phyloP scores from a whole-genome alignment of 2,888 invertebrate genomes.

The Cryptocephalus primarius region DNA sequence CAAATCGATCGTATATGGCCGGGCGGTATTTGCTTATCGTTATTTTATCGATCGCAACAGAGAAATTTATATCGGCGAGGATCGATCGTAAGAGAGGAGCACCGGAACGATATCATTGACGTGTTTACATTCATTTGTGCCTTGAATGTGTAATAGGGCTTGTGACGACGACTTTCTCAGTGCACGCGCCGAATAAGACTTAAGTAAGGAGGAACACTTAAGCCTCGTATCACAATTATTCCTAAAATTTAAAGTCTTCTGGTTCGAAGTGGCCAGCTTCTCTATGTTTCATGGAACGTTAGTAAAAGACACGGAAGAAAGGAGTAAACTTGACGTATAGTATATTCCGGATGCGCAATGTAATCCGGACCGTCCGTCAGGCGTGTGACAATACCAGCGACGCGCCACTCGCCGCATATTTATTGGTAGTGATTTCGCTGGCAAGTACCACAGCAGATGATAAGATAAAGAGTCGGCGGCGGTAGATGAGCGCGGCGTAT shows the following conservation, averaged over 20 bases:
- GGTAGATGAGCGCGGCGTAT: slow-evolving; percentile 4
- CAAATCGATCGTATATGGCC: slow-evolving; percentile 19
- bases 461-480: slow-evolving; percentile 4
- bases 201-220: too few relatives aligned
- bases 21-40: slow-evolving; percentile 21
- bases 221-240: too few relatives aligned
- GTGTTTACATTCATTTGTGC: slow-evolving; percentile 13
- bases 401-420: slow-evolving; percentile 4
- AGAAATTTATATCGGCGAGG: slow-evolving; percentile 19
- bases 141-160: slow-evolving; percentile 11
- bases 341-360: not conserved
- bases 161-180: not conserved
- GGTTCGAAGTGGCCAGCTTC: too few relatives aligned
- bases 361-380: slow-evolving; percentile 1
- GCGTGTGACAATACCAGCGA: slow-evolving; percentile 2
- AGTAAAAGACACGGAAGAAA: too few relatives aligned
- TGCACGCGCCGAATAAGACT: not conserved
- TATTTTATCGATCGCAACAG: slow-evolving; percentile 20
- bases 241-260: too few relatives aligned
- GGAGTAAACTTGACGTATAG: too few relatives aligned
- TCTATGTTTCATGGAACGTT: too few relatives aligned
- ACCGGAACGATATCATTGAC: slow-evolving; percentile 10
- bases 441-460: slow-evolving; percentile 5
- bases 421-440: slow-evolving; percentile 6
- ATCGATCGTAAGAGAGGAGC: slow-evolving; percentile 15